Percentiles rank a stretch among this genome's conserved stretches.
These are phyloP conservation scores for Catharus minimus DNA, from an alignment of 2,113 vertebrate genomes.

Conservation along the genomic window DNA sequence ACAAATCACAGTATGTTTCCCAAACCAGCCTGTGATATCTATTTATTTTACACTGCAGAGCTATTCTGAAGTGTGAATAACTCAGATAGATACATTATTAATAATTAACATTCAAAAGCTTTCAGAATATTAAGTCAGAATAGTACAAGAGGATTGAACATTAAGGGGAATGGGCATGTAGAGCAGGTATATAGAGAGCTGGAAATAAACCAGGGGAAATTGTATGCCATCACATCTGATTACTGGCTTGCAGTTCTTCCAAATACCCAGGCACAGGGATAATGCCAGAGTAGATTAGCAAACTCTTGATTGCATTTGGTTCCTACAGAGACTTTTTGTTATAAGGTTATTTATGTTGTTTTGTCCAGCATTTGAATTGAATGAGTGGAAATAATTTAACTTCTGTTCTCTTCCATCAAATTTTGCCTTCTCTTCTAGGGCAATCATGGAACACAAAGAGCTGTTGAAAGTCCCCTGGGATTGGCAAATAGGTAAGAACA, in stretches of 20 bases:
- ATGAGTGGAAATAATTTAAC: neutral
- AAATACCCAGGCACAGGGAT: neutral
- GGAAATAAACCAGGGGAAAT: neutral
- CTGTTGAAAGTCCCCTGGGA: constrained; percentile 94
- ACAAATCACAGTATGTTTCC: neutral
- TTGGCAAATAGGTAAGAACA: constrained; percentile 92
- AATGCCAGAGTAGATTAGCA: neutral
- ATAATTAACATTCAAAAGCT: neutral
- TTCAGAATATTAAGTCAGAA: neutral
- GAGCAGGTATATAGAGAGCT: neutral
- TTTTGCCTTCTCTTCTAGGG: constrained; percentile 72
- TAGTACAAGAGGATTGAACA: neutral
- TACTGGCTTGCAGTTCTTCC: constrained; percentile 12
- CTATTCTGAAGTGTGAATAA: neutral
- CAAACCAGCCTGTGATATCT: neutral
- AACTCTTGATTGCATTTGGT: constrained; percentile 11
- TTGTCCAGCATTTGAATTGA: constrained; percentile 8
- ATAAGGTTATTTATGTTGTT: constrained; percentile 15
- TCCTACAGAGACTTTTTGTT: constrained; percentile 1
- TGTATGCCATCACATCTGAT: neutral
- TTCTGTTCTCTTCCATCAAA: constrained; percentile 22
- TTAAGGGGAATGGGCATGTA: neutral
- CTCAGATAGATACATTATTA: neutral
- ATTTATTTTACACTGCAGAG: neutral
- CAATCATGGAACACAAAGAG: constrained; percentile 97